Conservation (phyloP, 2,113 vertebrate genomes). For the Colaptes auratus region DNA sequence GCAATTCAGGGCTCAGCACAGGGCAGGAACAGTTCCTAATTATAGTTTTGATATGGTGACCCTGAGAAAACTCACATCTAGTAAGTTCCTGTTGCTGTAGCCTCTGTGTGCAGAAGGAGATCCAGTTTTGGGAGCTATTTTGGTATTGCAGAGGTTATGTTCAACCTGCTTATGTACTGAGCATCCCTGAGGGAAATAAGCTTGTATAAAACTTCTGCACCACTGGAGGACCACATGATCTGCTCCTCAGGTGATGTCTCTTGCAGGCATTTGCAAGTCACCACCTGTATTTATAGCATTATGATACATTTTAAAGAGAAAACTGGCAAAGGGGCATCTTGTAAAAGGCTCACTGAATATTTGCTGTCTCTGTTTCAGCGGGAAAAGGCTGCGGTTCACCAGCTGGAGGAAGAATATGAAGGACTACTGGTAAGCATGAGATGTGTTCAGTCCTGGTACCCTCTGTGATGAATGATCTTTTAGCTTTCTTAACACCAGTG, state of each 20-base stretch:
- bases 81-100: background rate
- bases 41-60: background rate
- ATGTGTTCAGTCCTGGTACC: background rate
- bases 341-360: background rate
- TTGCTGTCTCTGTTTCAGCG: constrained; percentile 67
- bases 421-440: constrained; percentile 84
- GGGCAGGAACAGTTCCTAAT: background rate
- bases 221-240: background rate
- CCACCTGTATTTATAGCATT: background rate
- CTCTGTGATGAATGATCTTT: background rate
- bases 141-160: background rate
- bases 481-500: background rate
- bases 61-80: constrained; percentile 2
- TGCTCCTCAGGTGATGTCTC: background rate
- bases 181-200: background rate
- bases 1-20: background rate
- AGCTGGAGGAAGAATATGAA: constrained; percentile 92
- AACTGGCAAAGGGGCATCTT: background rate
- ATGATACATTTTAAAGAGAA: background rate
- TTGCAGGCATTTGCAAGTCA: background rate
- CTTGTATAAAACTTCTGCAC: background rate
- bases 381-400: constrained; percentile 84
- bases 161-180: background rate
- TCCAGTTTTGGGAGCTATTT: background rate
- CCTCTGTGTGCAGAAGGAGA: background rate